Evolutionary conservation across 1,140 invertebrate species (phyloP), one percentile per base, ranked within the genome.

Genomic region (Drosophila azteca): DNA sequence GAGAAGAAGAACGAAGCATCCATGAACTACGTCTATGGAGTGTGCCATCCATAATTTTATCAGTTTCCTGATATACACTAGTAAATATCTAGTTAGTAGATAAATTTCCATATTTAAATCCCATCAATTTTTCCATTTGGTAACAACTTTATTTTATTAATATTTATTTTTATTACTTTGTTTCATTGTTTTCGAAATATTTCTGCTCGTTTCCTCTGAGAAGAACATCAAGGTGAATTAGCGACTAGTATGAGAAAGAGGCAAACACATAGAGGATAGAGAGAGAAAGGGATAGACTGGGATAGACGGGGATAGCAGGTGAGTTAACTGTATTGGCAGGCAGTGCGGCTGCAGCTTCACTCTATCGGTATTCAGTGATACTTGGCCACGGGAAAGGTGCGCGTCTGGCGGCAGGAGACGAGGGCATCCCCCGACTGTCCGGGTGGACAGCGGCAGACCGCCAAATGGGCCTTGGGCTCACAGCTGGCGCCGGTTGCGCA

Each of bases 391-490:
- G 87, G 83, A 64, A 88, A 91, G 51, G 62, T 79, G 73, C 92
- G 84, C 6, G 89, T 83, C 66, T 83, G 80, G 45, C 84, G 83
- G 63, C 92, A 92, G 17, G 85, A 84, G 29, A 92, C 77, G 3
- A 96, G 87, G 2, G 96, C 95, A 92, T 97, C 95, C 6, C 96
- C 96, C n/a, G 94, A 93, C 71, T 94, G 95, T 53, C 97, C 97
- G 35, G 95, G 92, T 0, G 95, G 95, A 84, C 97, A 98, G 1
- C 95, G 96, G 90, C 97, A 98, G 11, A 97, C 95, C 2, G 96
- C 96, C 48, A 96, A 94, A 88, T 97, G 96, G 57, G 73, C 51
- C 64, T 91, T 91, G 5, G 90, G 77, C 46, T 91, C 90, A 31
- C 90, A 91, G 35, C 72, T 87, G 70, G 90, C 90, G 2, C 94